Evolutionary conservation across 37 sponge, comb jelly and placozoan genomes (phyloP).

Genomic region (Mnemiopsis leidyi): DNA sequence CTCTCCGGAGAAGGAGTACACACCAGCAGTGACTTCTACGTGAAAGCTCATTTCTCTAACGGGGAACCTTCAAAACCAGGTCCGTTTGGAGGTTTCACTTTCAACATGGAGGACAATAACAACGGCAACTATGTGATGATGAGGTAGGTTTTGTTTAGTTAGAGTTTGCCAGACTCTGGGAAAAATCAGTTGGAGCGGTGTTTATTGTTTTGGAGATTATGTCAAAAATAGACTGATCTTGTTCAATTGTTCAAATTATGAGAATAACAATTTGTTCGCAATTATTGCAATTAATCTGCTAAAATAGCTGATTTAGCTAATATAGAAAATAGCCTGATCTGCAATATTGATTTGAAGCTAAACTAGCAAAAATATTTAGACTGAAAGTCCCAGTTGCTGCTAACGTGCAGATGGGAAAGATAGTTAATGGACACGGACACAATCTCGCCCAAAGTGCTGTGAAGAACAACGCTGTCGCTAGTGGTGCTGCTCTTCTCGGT

Average conservation of each 20-base stretch:
- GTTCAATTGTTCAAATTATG: too few relatives aligned
- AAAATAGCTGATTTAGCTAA: too few relatives aligned
- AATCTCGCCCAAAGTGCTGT: background rate
- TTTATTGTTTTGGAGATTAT: too few relatives aligned
- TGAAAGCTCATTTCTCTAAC: background rate
- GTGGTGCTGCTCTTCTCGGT: background rate
- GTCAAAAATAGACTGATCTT: too few relatives aligned
- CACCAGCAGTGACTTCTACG: background rate
- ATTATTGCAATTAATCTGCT: too few relatives aligned
- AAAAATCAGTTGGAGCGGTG: too few relatives aligned
- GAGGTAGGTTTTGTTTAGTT: too few relatives aligned
- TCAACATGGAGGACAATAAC: background rate
- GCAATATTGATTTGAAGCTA: too few relatives aligned
- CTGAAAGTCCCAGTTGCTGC: background rate
- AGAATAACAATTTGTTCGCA: too few relatives aligned
- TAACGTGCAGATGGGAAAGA: slow-evolving; percentile 21
- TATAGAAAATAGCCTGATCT: too few relatives aligned
- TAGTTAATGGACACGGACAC: background rate
- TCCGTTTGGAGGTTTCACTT: background rate
- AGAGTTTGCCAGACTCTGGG: too few relatives aligned
- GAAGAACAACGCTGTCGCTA: background rate
- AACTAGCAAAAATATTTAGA: too few relatives aligned
- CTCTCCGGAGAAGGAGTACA: background rate
- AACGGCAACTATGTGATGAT: slow-evolving; percentile 5
- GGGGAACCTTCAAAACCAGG: background rate